Percentiles rank a stretch among this genome's conserved stretches.
phyloP scores from a whole-genome alignment of 2,888 invertebrate genomes.

The Pachliopta kotzebuea region DNA sequence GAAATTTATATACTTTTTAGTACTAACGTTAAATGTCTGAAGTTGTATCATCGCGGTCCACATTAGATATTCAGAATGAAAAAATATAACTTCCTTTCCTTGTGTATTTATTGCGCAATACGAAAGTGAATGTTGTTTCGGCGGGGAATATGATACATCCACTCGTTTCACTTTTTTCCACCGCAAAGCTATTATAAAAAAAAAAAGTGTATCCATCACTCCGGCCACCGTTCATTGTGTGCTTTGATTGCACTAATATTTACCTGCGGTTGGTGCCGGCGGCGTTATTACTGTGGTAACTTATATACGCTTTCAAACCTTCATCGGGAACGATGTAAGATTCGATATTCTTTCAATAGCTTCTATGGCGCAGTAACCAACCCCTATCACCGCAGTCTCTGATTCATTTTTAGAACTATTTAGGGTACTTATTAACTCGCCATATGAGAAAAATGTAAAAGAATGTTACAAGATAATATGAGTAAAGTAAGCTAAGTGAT shows the following conservation, averaged over 20 bases:
- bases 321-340: not conserved
- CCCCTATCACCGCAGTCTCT: no score
- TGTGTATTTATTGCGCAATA: slow-evolving; percentile 26
- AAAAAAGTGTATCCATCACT: slow-evolving; percentile 26
- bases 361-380: no score
- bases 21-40: no score
- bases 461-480: no score
- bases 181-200: slow-evolving; percentile 23
- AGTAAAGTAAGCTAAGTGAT: no score
- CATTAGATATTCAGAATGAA: not conserved
- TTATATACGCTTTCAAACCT: not conserved
- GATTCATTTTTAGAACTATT: no score
- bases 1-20: no score
- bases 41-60: not conserved
- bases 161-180: slow-evolving; percentile 36
- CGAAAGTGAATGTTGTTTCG: slow-evolving; percentile 30
- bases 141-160: slow-evolving; percentile 26
- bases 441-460: no score
- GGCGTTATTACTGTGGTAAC: slow-evolving; percentile 15
- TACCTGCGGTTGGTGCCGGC: slow-evolving; percentile 17
- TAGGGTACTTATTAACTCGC: no score
- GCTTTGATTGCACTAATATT: slow-evolving; percentile 32
- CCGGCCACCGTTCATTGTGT: slow-evolving; percentile 31
- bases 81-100: slow-evolving; percentile 3
- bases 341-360: not conserved